Evolutionary conservation across 1,140 invertebrate species (phyloP), one percentile per base, ranked within the genome.

Genomic region (Mya arenaria): DNA sequence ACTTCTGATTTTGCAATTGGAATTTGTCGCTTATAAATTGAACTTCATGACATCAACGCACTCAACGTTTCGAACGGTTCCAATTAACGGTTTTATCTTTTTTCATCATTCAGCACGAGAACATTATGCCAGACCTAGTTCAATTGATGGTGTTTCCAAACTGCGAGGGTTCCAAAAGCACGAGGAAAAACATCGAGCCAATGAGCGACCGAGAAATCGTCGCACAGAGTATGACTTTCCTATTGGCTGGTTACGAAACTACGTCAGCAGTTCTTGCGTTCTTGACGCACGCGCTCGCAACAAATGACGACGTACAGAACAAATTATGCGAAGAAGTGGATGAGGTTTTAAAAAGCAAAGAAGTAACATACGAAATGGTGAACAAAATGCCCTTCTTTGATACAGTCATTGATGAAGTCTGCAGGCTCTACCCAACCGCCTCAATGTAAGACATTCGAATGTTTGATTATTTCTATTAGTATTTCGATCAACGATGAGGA

Each of bases 211-310:
- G 88, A 23, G 91, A 92, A 82, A 88, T 92, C 19, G 88, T 90
- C 55, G 86, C 88, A 1, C 89, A 91, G 32, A 89, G 89, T 56
- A 83, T 90, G 55, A 89, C 90, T 2, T 92, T 92, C 56, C 85
- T 92, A 34, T 77, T 92, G 60, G 91, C 90, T 52, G 91, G 91
- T 32, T 92, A 92, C 81, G 91, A 92, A 82, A 94, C 94, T 4
- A 94, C 93, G 10, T 91, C 93, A 30, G 93, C 90, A n/a, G 88
- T 93, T 0, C 83, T 94, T 25, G 90, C 92, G 4, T 94, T 91
- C 84, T 86, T 92, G 8, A 89, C 90, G 41, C 93, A 94, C 85
- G 84, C 91, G 39, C 86, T 94, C n/a, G 92, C 93, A 5, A 89
- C 85, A 17, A 85, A 94, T 87, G 93, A 90, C 32, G 84, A 92